A percentile compares a stretch with the other conserved stretches of the same genome.
phyloP scores from a whole-genome alignment of 2,888 invertebrate species.

The Norana najaformis region DNA sequence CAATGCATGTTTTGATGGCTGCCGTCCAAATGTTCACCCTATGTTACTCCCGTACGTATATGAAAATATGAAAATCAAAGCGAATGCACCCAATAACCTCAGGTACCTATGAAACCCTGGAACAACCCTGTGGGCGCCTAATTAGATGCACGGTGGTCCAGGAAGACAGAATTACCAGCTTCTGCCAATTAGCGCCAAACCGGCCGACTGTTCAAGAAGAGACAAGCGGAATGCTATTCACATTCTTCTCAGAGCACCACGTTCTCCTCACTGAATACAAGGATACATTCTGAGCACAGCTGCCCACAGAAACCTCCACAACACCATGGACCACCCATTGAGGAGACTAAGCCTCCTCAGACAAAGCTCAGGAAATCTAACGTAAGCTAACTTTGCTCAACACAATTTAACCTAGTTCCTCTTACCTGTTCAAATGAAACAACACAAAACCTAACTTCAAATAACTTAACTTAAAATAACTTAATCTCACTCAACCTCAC shows the following conservation, averaged over 20 bases:
- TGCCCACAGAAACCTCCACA: not conserved
- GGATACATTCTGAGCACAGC: not conserved
- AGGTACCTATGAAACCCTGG: not conserved
- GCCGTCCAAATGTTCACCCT: not conserved
- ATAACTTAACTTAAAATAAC: not conserved
- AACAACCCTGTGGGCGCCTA: not conserved
- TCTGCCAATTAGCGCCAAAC: not conserved
- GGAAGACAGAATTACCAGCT: not conserved
- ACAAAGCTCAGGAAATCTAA: not conserved
- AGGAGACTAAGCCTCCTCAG: not conserved
- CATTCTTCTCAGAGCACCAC: not conserved
- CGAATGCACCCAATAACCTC: not conserved
- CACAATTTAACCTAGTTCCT: not conserved
- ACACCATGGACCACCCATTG: not conserved
- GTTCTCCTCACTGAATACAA: not conserved
- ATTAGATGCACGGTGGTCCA: not conserved
- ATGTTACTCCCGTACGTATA: not conserved
- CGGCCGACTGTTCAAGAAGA: not conserved
- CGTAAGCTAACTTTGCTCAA: not conserved
- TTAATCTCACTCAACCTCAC: not conserved
- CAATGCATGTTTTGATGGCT: not conserved
- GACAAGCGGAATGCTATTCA: not conserved
- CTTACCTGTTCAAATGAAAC: not conserved
- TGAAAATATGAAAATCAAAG: not conserved
- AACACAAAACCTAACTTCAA: not conserved